Percentiles rank a stretch among this genome's conserved stretches.
These are phyloP conservation scores for Zaprionus africanus DNA, from an alignment of 1,140 invertebrate species.

Conservation along the genomic window DNA sequence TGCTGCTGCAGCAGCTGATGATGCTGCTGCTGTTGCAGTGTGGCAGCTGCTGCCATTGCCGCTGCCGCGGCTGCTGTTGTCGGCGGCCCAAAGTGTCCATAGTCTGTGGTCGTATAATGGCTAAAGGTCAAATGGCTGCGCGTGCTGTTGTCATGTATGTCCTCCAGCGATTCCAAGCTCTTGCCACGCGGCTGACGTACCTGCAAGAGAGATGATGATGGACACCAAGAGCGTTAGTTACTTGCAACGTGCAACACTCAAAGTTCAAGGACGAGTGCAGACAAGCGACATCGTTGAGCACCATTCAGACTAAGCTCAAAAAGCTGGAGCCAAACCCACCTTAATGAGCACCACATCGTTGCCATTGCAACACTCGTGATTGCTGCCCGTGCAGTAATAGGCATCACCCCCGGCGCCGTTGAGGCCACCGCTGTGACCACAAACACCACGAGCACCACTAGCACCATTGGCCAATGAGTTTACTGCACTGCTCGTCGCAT, in stretches of 20 bases:
- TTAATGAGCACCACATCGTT: conserved; percentile 84
- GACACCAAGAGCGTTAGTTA: conserved; percentile 13
- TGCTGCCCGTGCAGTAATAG: conserved; percentile 79
- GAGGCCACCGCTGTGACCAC: conserved; percentile 37
- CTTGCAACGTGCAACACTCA: conserved; percentile 35
- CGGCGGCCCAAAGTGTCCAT: conserved; percentile 84
- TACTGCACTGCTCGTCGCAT: conserved; percentile 48
- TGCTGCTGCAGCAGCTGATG: conserved; percentile 54
- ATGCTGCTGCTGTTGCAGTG: conserved; percentile 84
- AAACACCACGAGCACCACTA: neutral
- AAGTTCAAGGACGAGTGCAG: conserved; percentile 61
- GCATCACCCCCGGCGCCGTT: conserved; percentile 56
- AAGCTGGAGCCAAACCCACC: conserved; percentile 54
- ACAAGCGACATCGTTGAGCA: conserved; percentile 28
- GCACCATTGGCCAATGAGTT: conserved; percentile 23
- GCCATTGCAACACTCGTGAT: conserved; percentile 80
- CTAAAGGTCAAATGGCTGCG: conserved; percentile 87
- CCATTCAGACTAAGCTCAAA: conserved; percentile 4
- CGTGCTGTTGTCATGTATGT: conserved; percentile 87
- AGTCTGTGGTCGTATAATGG: conserved; percentile 83
- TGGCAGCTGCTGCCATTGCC: conserved; percentile 84
- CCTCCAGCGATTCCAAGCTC: conserved; percentile 93
- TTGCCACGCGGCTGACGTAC: conserved; percentile 90
- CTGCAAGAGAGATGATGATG: conserved; percentile 34
- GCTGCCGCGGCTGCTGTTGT: conserved; percentile 84